These are phyloP conservation scores for Limosa lapponica DNA, from an alignment of 2,797 vertebrate species.

Conservation along the genomic window DNA sequence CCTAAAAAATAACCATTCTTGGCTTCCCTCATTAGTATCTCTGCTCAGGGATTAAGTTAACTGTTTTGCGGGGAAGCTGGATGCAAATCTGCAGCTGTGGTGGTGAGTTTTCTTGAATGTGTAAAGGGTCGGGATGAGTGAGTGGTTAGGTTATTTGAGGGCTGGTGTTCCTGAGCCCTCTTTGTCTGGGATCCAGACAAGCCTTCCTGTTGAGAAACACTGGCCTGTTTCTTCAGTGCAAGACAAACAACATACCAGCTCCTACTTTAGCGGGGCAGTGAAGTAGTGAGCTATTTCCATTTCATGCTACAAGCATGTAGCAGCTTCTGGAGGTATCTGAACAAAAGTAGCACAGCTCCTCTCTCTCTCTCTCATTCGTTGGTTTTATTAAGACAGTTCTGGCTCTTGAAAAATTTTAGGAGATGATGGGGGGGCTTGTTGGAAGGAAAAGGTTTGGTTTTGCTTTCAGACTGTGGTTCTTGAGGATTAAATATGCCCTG, in stretches of 20 bases:
- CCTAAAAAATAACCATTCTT: slow-evolving; percentile 24
- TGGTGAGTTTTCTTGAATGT: neutral
- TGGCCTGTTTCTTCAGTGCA: slow-evolving; percentile 60
- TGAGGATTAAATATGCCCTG: neutral
- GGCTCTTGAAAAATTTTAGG: neutral
- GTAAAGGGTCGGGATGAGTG: neutral
- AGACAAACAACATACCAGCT: slow-evolving; percentile 69
- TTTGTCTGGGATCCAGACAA: slow-evolving; percentile 48
- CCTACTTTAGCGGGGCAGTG: neutral
- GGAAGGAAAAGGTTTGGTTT: neutral
- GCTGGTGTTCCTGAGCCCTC: slow-evolving; percentile 61
- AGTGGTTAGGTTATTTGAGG: slow-evolving; percentile 72
- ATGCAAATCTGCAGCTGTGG: slow-evolving; percentile 19
- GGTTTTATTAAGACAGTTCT: neutral
- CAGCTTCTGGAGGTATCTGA: neutral
- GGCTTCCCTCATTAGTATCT: neutral
- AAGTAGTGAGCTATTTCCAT: slow-evolving; percentile 29
- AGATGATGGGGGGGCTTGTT: neutral
- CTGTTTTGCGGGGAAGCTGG: slow-evolving; percentile 28
- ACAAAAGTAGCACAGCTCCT: neutral
- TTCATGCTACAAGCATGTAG: neutral
- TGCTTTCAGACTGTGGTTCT: neutral
- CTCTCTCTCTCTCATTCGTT: neutral
- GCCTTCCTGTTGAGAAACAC: slow-evolving; percentile 72
- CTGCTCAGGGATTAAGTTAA: slow-evolving; percentile 32